Conservation (phyloP, 2,888 invertebrate species). For the Cacoxenus indagator region DNA sequence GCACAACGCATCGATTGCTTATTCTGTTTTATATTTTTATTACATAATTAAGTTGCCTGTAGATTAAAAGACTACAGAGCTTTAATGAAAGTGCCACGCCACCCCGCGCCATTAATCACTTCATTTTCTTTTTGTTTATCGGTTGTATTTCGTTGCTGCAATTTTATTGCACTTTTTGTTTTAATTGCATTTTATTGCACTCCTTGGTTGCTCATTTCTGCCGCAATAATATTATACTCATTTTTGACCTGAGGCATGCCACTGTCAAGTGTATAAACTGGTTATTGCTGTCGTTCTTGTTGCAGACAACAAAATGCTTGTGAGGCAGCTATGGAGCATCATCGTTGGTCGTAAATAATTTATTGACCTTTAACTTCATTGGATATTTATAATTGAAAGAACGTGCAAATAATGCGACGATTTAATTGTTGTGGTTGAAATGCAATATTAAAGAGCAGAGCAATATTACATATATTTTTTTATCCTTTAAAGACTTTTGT, state of each 20-base stretch:
- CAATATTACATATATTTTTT: too few relatives aligned
- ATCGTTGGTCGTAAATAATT: not conserved
- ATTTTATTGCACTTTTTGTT: not conserved
- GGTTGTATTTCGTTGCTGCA: not conserved
- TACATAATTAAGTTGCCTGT: conserved; percentile 1
- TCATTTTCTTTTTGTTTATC: not conserved
- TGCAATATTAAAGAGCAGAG: too few relatives aligned
- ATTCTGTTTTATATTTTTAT: not conserved
- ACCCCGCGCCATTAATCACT: not conserved
- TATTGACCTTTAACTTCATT: conserved; percentile 15
- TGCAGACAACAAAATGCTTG: not conserved
- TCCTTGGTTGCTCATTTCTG: not conserved
- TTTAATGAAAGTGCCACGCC: not conserved
- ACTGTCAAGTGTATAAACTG: not conserved
- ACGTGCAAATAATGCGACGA: not conserved
- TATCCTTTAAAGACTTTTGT: too few relatives aligned
- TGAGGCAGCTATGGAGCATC: not conserved
- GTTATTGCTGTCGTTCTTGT: not conserved
- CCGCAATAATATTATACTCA: not conserved
- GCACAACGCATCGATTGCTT: not conserved
- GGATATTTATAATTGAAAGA: conserved; percentile 18
- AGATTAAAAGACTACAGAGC: conserved; percentile 2
- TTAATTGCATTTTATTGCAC: not conserved
- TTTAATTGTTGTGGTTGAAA: not conserved
- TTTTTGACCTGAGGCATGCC: not conserved